A percentile compares a stretch with the other conserved stretches of the same genome.
Evolutionary conservation across 2,797 vertebrate genomes (phyloP).

Genomic region (Nasua narica): DNA sequence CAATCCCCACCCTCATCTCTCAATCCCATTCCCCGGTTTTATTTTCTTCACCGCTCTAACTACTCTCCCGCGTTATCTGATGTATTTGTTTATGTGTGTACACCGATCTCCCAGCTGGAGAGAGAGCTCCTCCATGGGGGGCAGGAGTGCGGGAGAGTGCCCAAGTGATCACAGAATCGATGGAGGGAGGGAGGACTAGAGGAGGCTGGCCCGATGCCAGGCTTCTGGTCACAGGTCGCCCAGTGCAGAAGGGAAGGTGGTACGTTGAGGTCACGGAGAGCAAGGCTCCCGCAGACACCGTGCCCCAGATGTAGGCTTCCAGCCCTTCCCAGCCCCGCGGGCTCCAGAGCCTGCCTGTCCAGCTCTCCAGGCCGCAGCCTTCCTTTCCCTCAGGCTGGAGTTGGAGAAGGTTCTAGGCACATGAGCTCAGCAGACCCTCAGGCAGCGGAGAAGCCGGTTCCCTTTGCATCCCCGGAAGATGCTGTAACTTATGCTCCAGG

Average conservation of each 20-base stretch:
- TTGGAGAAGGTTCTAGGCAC: neutral
- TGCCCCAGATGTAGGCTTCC: neutral
- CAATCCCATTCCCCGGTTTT: neutral
- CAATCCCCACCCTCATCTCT: neutral
- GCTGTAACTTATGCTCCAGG: neutral
- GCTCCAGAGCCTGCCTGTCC: neutral
- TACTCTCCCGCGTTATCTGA: rapidly evolving
- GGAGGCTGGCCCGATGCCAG: neutral
- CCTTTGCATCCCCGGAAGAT: rapidly evolving
- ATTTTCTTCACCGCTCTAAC: neutral
- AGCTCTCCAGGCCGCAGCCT: neutral
- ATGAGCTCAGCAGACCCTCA: neutral
- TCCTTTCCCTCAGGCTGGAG: neutral
- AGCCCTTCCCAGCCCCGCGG: rapidly evolving
- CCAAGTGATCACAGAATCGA: neutral
- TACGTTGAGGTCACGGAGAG: neutral
- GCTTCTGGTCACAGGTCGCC: neutral
- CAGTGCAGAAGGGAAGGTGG: neutral
- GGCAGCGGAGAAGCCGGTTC: neutral
- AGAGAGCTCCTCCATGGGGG: rapidly evolving
- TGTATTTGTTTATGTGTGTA: neutral
- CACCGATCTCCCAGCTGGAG: neutral
- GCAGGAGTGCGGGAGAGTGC: rapidly evolving
- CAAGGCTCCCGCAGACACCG: neutral
- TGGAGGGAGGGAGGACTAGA: rapidly evolving